Evolutionary conservation across 1,140 invertebrate species (phyloP).

Genomic region (Probaryconus sp.): DNA sequence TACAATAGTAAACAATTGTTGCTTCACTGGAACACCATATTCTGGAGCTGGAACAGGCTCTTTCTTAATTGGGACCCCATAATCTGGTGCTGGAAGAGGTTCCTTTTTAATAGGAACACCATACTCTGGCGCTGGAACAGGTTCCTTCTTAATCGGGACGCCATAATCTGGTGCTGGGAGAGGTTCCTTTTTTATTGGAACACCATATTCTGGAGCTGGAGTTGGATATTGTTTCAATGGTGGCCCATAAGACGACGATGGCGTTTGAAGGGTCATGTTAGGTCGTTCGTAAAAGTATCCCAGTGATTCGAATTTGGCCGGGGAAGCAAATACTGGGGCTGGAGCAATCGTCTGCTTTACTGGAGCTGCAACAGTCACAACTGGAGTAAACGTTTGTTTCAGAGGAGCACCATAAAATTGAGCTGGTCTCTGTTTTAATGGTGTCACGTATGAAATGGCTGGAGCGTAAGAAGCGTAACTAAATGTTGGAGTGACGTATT

Average conservation of each 20-base stretch:
- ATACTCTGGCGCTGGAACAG: not conserved
- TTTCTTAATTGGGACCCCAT: not conserved
- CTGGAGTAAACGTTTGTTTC: constrained; percentile 3
- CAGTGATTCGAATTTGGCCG: not conserved
- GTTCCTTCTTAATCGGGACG: constrained; percentile 7
- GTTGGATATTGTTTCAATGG: constrained; percentile 5
- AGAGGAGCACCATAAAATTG: constrained; percentile 1
- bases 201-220: constrained; percentile 13
- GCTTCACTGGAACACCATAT: constrained; percentile 4
- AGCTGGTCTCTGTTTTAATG: not conserved
- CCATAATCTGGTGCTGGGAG: constrained; percentile 14
- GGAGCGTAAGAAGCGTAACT: constrained; percentile 1
- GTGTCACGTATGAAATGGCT: not conserved
- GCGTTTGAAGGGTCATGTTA: constrained; percentile 26
- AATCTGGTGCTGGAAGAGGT: not conserved
- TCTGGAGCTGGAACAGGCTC: not conserved
- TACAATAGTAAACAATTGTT: not conserved
- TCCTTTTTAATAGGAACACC: not conserved
- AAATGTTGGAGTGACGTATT: not conserved
- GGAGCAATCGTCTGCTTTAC: constrained; percentile 1
- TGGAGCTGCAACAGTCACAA: not conserved
- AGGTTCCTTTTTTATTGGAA: not conserved
- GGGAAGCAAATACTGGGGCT: not conserved
- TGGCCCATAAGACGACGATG: too few species aligned
- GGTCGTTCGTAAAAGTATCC: constrained; percentile 5